These are phyloP conservation scores for Melanerpes formicivorus DNA, from an alignment of 2,113 vertebrate species.

Conservation along the genomic window DNA sequence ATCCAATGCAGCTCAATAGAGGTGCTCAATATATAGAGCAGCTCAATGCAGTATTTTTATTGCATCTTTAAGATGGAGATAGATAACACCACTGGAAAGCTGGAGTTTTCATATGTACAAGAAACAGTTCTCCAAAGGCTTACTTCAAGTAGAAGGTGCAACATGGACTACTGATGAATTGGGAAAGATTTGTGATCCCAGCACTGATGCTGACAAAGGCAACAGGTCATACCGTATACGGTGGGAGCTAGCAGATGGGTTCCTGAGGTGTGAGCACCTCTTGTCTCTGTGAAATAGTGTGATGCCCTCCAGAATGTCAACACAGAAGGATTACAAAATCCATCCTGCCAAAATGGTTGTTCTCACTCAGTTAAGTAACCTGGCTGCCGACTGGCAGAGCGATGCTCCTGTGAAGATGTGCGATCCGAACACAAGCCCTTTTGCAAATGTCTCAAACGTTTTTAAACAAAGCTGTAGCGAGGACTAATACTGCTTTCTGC, in stretches of 20 bases:
- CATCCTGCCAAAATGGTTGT: background rate
- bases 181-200: background rate
- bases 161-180: background rate
- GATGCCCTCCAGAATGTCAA: background rate
- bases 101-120: background rate
- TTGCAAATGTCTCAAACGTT: background rate
- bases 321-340: background rate
- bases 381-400: background rate
- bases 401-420: background rate
- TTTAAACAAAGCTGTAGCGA: background rate
- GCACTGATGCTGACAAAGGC: background rate
- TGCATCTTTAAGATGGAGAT: background rate
- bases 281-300: background rate
- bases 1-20: background rate
- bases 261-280: background rate
- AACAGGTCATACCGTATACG: background rate
- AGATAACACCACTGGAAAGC: background rate
- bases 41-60: background rate
- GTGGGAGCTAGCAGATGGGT: background rate
- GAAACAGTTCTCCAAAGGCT: background rate
- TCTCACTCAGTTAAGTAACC: background rate
- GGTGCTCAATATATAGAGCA: background rate
- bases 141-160: background rate
- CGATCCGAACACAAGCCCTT: background rate
- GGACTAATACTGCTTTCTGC: background rate